Evolutionary conservation across 2,797 vertebrate genomes (phyloP).

Genomic region (Schizopygopsis malacanthus): DNA sequence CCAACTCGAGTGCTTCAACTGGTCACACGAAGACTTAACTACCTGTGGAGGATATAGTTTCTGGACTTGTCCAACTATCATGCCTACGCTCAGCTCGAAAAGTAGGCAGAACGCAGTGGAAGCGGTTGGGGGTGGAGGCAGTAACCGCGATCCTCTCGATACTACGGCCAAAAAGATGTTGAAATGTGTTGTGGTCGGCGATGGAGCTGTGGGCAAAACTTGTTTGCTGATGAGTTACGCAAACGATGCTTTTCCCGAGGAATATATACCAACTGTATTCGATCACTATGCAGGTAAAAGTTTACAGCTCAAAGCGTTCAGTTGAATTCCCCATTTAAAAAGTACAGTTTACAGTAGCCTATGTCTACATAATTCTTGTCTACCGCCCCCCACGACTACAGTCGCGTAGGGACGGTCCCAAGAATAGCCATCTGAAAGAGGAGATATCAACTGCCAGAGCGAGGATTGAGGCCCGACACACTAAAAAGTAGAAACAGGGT

Average conservation of each 20-base stretch:
- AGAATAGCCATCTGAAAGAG: constrained; percentile 56
- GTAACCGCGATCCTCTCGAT: constrained; percentile 60
- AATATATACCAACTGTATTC: constrained; percentile 92
- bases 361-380: background rate
- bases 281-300: constrained; percentile 89
- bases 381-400: constrained; percentile 13
- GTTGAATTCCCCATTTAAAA: background rate
- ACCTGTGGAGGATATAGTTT: background rate
- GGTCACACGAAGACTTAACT: background rate
- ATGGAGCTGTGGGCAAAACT: constrained; percentile 92
- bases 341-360: background rate
- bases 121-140: constrained; percentile 64
- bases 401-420: constrained; percentile 73
- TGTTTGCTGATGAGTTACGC: constrained; percentile 92
- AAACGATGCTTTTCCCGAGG: constrained; percentile 92
- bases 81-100: constrained; percentile 57
- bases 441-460: constrained; percentile 56
- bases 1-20: constrained; percentile 5
- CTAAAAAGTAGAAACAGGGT: constrained; percentile 5
- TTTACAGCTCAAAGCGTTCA: background rate
- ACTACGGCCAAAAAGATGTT: constrained; percentile 83
- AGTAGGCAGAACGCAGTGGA: constrained; percentile 38
- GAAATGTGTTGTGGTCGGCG: constrained; percentile 93
- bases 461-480: constrained; percentile 50
- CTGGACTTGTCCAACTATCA: constrained; percentile 38